Conservation (phyloP, 1,140 invertebrate species). For the Penaeus chinensis region DNA sequence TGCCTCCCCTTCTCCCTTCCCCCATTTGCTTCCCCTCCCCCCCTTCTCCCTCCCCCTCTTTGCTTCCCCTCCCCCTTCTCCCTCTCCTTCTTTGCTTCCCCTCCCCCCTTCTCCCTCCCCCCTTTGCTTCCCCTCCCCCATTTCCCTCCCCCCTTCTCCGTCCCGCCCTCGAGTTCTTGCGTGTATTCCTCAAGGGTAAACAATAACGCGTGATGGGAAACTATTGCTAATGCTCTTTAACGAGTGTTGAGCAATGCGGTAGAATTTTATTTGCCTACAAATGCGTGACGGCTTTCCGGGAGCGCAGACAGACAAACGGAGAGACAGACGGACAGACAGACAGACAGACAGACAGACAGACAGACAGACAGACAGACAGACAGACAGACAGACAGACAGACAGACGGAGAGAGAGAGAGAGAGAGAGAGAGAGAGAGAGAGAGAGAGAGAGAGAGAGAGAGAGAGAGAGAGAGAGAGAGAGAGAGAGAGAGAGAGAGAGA, state of each 20-base stretch:
- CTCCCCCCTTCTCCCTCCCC: background rate
- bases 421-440: too few relatives aligned
- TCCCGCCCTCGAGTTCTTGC: slow-evolving; percentile 4
- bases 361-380: background rate
- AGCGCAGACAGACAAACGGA: background rate
- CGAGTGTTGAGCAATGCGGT: too few relatives aligned
- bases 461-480: too few relatives aligned
- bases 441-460: too few relatives aligned
- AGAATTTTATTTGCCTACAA: background rate
- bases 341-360: background rate
- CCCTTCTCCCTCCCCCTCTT: background rate
- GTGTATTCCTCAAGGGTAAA: too few relatives aligned
- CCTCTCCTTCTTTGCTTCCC: background rate
- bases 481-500: background rate
- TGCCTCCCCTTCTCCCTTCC: too few relatives aligned
- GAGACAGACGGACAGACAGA: background rate
- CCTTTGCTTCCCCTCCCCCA: slow-evolving; percentile 17
- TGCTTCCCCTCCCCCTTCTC: background rate
- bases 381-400: fast-evolving
- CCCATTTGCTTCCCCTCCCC: background rate
- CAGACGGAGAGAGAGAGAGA: too few relatives aligned
- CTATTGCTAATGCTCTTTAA: too few relatives aligned
- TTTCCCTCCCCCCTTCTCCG: background rate
- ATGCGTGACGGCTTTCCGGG: background rate
- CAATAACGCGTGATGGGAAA: too few relatives aligned